Evolutionary conservation across 2,113 vertebrate species (phyloP).

Genomic region (Tachysurus vachellii): DNA sequence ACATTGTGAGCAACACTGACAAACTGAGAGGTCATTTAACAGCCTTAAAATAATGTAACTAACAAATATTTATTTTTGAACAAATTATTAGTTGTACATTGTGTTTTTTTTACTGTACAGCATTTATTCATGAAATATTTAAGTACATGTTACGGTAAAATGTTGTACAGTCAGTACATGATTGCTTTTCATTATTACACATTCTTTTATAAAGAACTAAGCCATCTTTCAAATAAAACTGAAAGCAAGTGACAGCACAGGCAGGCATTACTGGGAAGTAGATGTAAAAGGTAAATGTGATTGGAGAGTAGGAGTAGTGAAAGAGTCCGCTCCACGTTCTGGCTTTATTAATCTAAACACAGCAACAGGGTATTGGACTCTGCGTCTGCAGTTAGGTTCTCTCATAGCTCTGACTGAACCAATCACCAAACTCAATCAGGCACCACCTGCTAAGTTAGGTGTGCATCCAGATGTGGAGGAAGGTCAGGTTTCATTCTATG

Average conservation of each 20-base stretch:
- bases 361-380: slow-evolving; percentile 54
- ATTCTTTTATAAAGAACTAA: too few species aligned
- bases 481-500: slow-evolving; percentile 56
- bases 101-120: too few species aligned
- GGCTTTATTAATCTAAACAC: slow-evolving; percentile 47
- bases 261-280: slow-evolving; percentile 69
- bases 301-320: slow-evolving; percentile 79
- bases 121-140: too few species aligned
- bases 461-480: slow-evolving; percentile 55
- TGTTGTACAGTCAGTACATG: too few species aligned
- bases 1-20: too few species aligned
- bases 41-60: not conserved
- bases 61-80: too few species aligned
- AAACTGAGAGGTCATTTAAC: not conserved
- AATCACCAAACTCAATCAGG: slow-evolving; percentile 20
- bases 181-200: too few species aligned
- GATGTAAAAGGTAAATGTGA: slow-evolving; percentile 61
- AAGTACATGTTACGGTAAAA: too few species aligned
- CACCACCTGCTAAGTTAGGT: slow-evolving; percentile 38
- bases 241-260: slow-evolving; percentile 53
- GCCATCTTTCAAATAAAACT: not conserved
- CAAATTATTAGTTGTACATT: too few species aligned
- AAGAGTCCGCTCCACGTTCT: slow-evolving; percentile 67
- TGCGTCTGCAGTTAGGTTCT: slow-evolving; percentile 49
- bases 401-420: slow-evolving; percentile 51